Percentiles rank a stretch among this genome's conserved stretches.
Evolutionary conservation across 2,888 invertebrate genomes (phyloP).

Genomic region (Melikaiella ostensackeni): DNA sequence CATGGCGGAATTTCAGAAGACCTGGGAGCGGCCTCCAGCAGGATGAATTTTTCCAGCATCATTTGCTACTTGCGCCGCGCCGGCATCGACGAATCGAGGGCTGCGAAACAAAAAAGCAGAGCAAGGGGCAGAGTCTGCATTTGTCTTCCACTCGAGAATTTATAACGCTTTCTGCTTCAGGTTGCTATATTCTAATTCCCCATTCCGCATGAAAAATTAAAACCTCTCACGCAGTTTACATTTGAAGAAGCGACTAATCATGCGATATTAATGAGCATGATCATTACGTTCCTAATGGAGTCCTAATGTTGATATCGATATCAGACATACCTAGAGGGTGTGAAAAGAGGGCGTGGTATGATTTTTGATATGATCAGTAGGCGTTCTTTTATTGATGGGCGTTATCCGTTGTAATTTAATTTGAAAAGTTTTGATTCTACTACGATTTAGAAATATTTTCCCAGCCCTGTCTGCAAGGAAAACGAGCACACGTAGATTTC

Average conservation of each 20-base stretch:
- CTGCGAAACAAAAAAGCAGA: conserved; percentile 17
- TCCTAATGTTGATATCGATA: no score
- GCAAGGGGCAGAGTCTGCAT: background rate
- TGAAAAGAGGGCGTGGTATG: no score
- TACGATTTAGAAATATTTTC: background rate
- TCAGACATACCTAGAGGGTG: no score
- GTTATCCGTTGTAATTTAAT: background rate
- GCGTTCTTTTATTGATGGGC: no score
- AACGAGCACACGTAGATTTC: conserved; percentile 51
- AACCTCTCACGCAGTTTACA: background rate
- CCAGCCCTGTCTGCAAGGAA: conserved; percentile 39
- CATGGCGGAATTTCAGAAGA: conserved; percentile 60
- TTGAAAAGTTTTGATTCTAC: background rate
- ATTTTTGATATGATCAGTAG: no score
- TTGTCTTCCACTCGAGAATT: conserved; percentile 3
- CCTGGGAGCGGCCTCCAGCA: conserved; percentile 11
- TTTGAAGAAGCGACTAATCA: no score
- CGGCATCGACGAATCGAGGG: conserved; percentile 37
- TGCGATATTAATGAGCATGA: no score
- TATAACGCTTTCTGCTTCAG: background rate
- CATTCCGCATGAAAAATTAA: background rate
- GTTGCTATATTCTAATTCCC: background rate
- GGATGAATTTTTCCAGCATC: conserved; percentile 44
- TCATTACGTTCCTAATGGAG: no score
- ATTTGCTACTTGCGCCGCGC: conserved; percentile 36